A percentile compares a stretch with the other conserved stretches of the same genome.
These are phyloP conservation scores for Octodonta nipae DNA, from an alignment of 2,888 invertebrate species.

Conservation along the genomic window DNA sequence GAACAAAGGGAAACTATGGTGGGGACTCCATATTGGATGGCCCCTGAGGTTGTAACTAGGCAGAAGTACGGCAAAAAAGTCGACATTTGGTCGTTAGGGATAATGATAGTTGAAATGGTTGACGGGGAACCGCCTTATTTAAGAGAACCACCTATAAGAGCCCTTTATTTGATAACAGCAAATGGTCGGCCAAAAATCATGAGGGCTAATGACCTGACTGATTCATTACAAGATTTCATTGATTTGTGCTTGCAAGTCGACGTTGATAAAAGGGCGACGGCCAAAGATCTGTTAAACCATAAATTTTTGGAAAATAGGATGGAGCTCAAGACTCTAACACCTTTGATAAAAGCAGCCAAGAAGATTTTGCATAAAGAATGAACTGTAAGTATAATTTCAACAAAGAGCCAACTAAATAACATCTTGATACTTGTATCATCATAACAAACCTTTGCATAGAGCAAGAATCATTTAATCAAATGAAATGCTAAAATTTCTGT, in stretches of 20 bases:
- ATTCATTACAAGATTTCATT: slow-evolving; percentile 66
- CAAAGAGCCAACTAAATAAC: no score
- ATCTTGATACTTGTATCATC: no score
- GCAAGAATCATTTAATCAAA: no score
- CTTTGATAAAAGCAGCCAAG: slow-evolving; percentile 84
- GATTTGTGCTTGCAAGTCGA: slow-evolving; percentile 80
- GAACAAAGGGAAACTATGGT: slow-evolving; percentile 89
- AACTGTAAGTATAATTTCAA: no score
- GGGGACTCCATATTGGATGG: slow-evolving; percentile 98
- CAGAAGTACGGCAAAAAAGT: slow-evolving; percentile 81
- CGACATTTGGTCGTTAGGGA: slow-evolving; percentile 91
- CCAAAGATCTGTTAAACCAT: slow-evolving; percentile 65
- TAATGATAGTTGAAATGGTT: slow-evolving; percentile 96
- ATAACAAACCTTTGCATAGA: no score
- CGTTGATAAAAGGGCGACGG: slow-evolving; percentile 62
- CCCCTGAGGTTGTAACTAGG: slow-evolving; percentile 83
- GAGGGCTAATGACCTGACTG: slow-evolving; percentile 64
- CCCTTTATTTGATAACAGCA: slow-evolving; percentile 88
- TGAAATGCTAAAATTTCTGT: no score
- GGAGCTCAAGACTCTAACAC: slow-evolving; percentile 67
- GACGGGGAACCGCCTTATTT: slow-evolving; percentile 95
- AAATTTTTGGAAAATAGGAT: slow-evolving; percentile 68
- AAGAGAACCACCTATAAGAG: slow-evolving; percentile 82
- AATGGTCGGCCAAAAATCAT: slow-evolving; percentile 87
- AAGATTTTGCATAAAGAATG: slow-evolving; percentile 66